Base-by-base conservation (phyloP, 2,113 vertebrate genomes). In the Zeus faber region DNA sequence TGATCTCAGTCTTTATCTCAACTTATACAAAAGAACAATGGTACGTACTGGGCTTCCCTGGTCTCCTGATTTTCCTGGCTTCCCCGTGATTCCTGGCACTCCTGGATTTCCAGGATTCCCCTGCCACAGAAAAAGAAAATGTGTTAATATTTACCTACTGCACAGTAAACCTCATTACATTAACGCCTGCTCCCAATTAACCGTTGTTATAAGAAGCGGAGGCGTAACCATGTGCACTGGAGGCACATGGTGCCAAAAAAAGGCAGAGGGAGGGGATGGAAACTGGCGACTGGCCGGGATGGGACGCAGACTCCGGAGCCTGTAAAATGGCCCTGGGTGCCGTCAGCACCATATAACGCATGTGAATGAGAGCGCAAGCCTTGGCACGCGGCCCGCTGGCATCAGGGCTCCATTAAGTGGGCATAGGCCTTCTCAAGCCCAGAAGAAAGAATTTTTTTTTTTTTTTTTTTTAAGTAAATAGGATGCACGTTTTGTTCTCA, bases 51-150 rank as follows among this genome's bases (percentile, higher is more conserved):
- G 81, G 79, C 87, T 84, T 78, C 97, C 97, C 20, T 91, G 65
- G 13, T 97, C 93, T 85, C 97, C 97, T 25, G 84, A 76, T 68
- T 97, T 97, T 55, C 97, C 97, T 74, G 93, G 89, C 82, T 93
- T 94, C 40, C 97, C 97, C 67, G 91, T 90, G 20, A 89, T 89
- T 74, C 97, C 97, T 33, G 93, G 89, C 76, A 91, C 90, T 85
- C 97, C 97, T 54, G 93, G 94, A 79, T 91, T 90, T 77, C 97
- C 96, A 2, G 95, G 94, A 54, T 52, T 84, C 84, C 97, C 97
- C 97, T 99, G 50, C 11, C 33, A 55, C 74, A 67, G 33, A 31
- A 2, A 46, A 11, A 22, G 8, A 23, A 33, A 21, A 27, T 51
- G 21, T 1, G 49, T 67, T 71, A 58, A 37, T 53, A 59, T 18